Evolutionary conservation across 1,140 invertebrate species (phyloP).

Genomic region (Aricia agestis): DNA sequence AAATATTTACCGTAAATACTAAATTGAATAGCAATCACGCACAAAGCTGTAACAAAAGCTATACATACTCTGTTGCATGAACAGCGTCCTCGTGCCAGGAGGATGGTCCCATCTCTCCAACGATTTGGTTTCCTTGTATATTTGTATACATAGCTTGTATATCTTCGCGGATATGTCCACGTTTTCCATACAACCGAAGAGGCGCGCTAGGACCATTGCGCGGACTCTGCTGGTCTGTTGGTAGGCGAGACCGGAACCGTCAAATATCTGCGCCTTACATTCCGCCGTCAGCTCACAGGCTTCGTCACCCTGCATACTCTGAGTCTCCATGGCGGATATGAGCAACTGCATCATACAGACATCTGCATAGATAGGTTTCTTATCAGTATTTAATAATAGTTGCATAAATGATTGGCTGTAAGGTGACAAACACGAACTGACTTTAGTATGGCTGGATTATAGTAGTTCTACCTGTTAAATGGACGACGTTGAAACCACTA

Average conservation of each 20-base stretch:
- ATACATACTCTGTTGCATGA: conserved; percentile 65
- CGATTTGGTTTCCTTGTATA: conserved; percentile 66
- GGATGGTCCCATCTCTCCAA: conserved; percentile 64
- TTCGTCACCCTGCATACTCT: conserved; percentile 51
- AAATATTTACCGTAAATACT: too few relatives aligned
- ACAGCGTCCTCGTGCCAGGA: conserved; percentile 57
- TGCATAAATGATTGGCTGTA: too few relatives aligned
- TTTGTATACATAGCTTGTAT: conserved; percentile 65
- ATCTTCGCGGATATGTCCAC: conserved; percentile 56
- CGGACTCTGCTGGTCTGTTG: conserved; percentile 62
- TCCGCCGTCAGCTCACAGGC: conserved; percentile 56
- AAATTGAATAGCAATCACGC: background rate
- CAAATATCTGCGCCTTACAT: conserved; percentile 53
- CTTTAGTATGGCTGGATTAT: too few relatives aligned
- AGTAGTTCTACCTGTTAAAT: too few relatives aligned
- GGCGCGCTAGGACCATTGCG: conserved; percentile 44
- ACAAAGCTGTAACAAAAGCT: background rate
- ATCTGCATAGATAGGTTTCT: conserved; percentile 39
- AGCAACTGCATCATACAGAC: conserved; percentile 65
- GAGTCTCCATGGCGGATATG: conserved; percentile 61
- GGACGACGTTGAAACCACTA: too few relatives aligned
- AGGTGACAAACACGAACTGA: too few relatives aligned
- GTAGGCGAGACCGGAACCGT: conserved; percentile 57
- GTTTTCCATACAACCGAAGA: conserved; percentile 62
- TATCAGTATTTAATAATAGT: too few relatives aligned